These are phyloP conservation scores for Elephas maximus DNA, from an alignment of 2,113 vertebrate genomes.

Conservation along the genomic window DNA sequence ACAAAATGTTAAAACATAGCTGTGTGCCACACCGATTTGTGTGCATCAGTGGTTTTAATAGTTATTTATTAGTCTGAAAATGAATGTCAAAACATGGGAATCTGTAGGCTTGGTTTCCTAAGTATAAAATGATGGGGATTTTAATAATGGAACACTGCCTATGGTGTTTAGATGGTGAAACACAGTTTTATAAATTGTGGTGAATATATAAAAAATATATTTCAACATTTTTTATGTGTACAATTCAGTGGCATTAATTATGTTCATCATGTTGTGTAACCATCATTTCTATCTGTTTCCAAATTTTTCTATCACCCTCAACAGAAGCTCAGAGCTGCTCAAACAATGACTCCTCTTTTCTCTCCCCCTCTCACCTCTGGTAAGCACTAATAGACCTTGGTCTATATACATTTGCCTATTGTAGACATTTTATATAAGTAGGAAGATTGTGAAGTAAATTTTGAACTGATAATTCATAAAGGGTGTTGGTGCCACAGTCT, in stretches of 20 bases:
- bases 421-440: not conserved
- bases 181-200: not conserved
- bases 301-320: not conserved
- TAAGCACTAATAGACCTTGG: not conserved
- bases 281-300: not conserved
- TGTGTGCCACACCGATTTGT: not conserved
- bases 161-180: not conserved
- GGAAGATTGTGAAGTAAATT: not conserved
- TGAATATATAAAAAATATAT: not conserved
- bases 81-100: accelerated
- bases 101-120: not conserved
- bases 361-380: not conserved
- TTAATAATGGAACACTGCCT: not conserved
- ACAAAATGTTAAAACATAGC: not conserved
- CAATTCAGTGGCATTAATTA: not conserved
- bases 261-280: not conserved
- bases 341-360: not conserved
- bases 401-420: not conserved
- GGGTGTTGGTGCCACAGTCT: not conserved
- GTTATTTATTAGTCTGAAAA: not conserved
- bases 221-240: not conserved
- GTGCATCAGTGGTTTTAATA: not conserved
- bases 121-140: not conserved
- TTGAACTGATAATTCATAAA: not conserved
- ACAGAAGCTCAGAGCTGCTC: too few relatives aligned